Evolutionary conservation across 2,113 vertebrate species (phyloP), one percentile per base, ranked within the genome.

Genomic region (Eulacestoma nigropectus): DNA sequence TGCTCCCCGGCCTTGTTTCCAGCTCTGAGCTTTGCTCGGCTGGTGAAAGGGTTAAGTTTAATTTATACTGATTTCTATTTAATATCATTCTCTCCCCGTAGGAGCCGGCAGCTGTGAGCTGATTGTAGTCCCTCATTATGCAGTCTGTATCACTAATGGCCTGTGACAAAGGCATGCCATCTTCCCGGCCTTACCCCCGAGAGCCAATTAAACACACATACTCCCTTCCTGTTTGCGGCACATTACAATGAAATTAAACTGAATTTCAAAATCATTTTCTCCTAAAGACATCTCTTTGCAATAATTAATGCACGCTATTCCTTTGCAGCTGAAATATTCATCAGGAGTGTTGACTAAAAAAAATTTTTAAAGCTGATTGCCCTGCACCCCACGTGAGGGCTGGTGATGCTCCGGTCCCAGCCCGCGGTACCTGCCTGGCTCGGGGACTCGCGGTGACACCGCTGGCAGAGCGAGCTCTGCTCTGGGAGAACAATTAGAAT

Each of bases 141-240:
- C 98, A 98, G 98, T 97, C 98, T 97, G 97, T 98, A 98, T 98
- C 97, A 98, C 98, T 99, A 99, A 99, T 99, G 98, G 99, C 98
- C 98, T 99, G 98, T 99, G 99, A 99, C 99, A 99, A 99, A 98
- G 98, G 98, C 98, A 96, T 97, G 98, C 97, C 97, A 98, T 98
- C 97, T 98, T 98, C 98, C 98, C 98, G 98, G 98, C 98, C 98
- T 98, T 97, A 98, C 98, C 98, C 98, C 98, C 98, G 97, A 98
- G 98, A 99, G 98, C 98, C 98, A 99, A 99, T 99, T 99, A 98
- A 98, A 97, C 97, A 97, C 97, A 97, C 96, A 97, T 75, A 95
- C 97, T 97, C 97, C 97, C 97, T 98, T 97, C 97, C 98, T 97
- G 97, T 97, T 97, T 96, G 96, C 80, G 33, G 96, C 78, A 64